Conservation (phyloP, 1,140 invertebrate genomes). For the Drepana arcuata region DNA sequence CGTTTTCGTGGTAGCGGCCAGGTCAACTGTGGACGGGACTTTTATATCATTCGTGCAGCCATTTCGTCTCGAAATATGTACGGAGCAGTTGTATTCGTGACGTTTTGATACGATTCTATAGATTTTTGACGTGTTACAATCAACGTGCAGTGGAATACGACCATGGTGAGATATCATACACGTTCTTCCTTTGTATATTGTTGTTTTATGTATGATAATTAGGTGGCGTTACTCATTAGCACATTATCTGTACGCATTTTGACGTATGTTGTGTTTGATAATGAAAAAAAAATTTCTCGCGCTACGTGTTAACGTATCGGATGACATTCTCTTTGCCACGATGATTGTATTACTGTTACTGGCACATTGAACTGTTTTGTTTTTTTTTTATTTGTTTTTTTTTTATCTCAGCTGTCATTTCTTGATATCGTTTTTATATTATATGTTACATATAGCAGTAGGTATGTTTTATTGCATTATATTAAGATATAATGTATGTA, state of each 20-base stretch:
- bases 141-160: conserved; percentile 22
- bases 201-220: conserved; percentile 2
- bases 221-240: conserved; percentile 1
- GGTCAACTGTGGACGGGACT: conserved; percentile 34
- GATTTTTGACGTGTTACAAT: conserved; percentile 42
- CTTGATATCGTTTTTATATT: not conserved
- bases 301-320: too few species aligned
- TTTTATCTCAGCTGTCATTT: not conserved
- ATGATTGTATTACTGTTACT: not conserved
- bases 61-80: conserved; percentile 62
- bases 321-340: too few species aligned
- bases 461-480: not conserved
- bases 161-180: conserved; percentile 35
- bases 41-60: conserved; percentile 52
- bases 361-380: not conserved
- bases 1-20: conserved; percentile 32
- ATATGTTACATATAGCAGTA: not conserved
- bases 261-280: not conserved
- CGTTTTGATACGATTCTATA: conserved; percentile 51
- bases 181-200: conserved; percentile 22
- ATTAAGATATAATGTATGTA: not conserved
- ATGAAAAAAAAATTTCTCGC: too few species aligned
- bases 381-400: not conserved
- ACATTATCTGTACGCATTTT: not conserved
- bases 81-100: conserved; percentile 40